Base-by-base conservation (phyloP, 2,888 invertebrate genomes). In the Cephus pygmeus region DNA sequence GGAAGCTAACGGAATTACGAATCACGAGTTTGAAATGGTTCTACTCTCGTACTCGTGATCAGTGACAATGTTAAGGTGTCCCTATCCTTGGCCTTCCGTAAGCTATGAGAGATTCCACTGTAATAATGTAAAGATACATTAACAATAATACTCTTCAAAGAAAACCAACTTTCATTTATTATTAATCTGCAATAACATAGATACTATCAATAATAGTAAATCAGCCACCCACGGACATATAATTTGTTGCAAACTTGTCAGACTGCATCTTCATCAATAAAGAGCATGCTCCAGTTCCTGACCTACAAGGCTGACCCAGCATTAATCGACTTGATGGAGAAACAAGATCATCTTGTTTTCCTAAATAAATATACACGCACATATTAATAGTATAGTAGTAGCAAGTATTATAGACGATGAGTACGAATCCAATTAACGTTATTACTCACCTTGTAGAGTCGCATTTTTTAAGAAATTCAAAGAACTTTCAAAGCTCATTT, bases 401-500 rank as follows among this genome's bases (percentile, higher is more conserved):
- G 56, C 56, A 56, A 23, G 0, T 23, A 23, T 15, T 56, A 23
- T 9, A 56, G 9, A 56, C 15, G 23, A 1, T 9, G 15, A 23
- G 1, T 56, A 2, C 15, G 1, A 56, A 56, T 56, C 23, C 1
- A 56, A 56, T 23, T 56, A 23, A 56, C 9, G 23, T 23, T 23
- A 56, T 56, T 33, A 77, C 85, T 87, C 90, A 93, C 95, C 95
- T 87, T 92, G 92, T 6, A 95, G 91, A 0, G 96, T 95, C 0
- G 98, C 96, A 77, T 94, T 95, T 86, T 95, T 95, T 82, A 99
- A 92, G 90, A 98, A 99, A 83, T 94, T 94, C 81, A 98, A 92
- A 4, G 98, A 96, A 1, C 98, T 97, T 91, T 99, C 99, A 89
- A 99, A 99, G 1, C 97, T 98, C 97, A 99, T 99, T 92, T 99